Percentiles rank a stretch among this genome's conserved stretches.
These are phyloP conservation scores for Nycteola revayana DNA, from an alignment of 2,888 invertebrate genomes.

Conservation along the genomic window DNA sequence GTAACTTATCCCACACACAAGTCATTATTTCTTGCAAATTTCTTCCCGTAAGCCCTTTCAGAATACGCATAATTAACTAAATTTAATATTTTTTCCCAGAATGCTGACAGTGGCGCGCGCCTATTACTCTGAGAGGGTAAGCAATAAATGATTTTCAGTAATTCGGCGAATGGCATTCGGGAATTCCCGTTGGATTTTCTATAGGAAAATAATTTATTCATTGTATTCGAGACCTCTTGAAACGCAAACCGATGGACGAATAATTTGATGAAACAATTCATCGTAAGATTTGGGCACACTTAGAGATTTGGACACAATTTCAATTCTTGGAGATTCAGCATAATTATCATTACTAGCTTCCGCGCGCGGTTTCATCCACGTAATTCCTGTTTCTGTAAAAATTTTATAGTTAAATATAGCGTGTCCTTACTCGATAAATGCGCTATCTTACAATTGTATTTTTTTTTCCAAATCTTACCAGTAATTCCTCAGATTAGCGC, in stretches of 20 bases:
- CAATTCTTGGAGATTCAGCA: too few relatives aligned
- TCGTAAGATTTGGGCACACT: constrained; percentile 26
- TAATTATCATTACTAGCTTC: too few relatives aligned
- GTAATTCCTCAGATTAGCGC: too few relatives aligned
- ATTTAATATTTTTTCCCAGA: constrained; percentile 17
- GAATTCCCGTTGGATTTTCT: constrained; percentile 24
- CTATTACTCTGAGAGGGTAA: constrained; percentile 22
- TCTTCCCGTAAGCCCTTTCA: constrained; percentile 33
- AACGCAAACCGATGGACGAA: constrained; percentile 44
- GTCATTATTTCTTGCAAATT: constrained; percentile 40
- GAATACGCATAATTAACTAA: constrained; percentile 46
- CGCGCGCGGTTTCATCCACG: too few relatives aligned
- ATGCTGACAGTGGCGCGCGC: constrained; percentile 12
- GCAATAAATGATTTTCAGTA: constrained; percentile 25
- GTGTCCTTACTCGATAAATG: too few relatives aligned
- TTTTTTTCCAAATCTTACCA: too few relatives aligned
- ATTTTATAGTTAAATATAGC: too few relatives aligned
- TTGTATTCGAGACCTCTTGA: constrained; percentile 35
- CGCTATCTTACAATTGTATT: too few relatives aligned
- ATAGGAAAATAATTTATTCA: constrained; percentile 35
- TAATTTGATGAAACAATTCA: constrained; percentile 56
- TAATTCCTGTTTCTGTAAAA: too few relatives aligned
- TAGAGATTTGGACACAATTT: too few relatives aligned
- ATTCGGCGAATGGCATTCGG: constrained; percentile 25
- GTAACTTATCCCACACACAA: constrained; percentile 22